Base-by-base conservation (phyloP, 2,888 invertebrate species). In the Bugulina stolonifera region DNA sequence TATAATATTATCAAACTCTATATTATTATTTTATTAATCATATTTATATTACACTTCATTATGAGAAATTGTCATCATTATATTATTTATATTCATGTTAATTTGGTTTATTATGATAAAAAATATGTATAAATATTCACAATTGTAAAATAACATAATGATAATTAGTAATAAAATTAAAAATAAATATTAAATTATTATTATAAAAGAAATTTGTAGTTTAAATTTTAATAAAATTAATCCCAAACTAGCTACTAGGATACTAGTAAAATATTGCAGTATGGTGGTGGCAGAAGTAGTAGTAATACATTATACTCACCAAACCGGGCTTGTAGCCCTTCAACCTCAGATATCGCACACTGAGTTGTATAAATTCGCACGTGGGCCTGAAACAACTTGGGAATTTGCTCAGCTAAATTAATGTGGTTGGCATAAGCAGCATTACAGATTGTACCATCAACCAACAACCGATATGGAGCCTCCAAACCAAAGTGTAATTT, bases 371-470 rank as follows among this genome's bases (percentile, higher is more conserved):
- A 64, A 32, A 64, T 64, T n/a, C 27, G 22, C 29, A 64, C 64
- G 32, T 64, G 25, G n/a, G 64, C 64, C n/a, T 64, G 64, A 64
- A 64, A 64, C 32, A 64, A 32, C 27, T 64, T 64, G 22, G 64
- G 64, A 64, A 64, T 64, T 34, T 64, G 64, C n/a, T 64, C 64
- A 18, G 64, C 64, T 64, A 64, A 64, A n/a, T 64, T 64, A 29
- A 64, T 64, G 27, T 64, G 64, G 32, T 64, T 64, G 10, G 64
- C 2, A 32, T 64, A 64, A 29, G 64, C 64, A 29, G 64, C 32
- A n/a, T 64, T 64, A 32, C 64, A 64, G n/a, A 64, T 2, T 14
- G 64, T 64, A 2, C 64, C 64, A 64, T 64, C 64, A 64, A 64
- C 27, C 27, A 64, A 32, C 64, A 64, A n/a, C 14, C 64, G 27